phyloP scores from a whole-genome alignment of 2,797 vertebrate genomes.

The Acanthurus lineatus region DNA sequence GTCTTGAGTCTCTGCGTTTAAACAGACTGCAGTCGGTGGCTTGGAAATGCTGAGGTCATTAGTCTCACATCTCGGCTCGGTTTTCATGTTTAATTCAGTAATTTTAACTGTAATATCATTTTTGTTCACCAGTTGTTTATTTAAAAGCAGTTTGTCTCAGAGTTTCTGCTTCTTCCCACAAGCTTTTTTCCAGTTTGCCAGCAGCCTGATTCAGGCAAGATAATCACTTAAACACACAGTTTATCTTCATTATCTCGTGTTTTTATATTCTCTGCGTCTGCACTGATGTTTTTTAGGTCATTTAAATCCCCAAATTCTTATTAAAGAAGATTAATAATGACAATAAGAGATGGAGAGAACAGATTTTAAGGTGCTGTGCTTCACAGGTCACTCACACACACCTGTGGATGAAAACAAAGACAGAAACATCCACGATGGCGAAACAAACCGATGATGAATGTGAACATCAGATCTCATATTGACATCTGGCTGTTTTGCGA shows the following conservation, averaged over 20 bases:
- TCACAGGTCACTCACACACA: not conserved
- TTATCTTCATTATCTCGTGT: not conserved
- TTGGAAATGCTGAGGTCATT: not conserved
- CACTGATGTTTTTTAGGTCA: not conserved
- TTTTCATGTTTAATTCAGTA: not conserved
- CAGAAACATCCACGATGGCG: not conserved
- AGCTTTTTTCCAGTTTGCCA: not conserved
- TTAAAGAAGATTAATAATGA: accelerated
- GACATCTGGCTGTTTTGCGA: slow-evolving; percentile 4
- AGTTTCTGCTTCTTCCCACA: not conserved
- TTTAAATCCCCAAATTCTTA: not conserved
- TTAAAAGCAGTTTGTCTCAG: not conserved
- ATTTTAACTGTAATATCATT: not conserved
- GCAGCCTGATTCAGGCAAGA: not conserved
- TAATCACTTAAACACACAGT: not conserved
- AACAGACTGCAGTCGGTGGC: no score
- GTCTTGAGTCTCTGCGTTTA: no score
- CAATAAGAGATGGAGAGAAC: not conserved
- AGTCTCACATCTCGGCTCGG: not conserved
- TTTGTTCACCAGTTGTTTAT: not conserved
- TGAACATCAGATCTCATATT: not conserved
- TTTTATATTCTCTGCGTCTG: not conserved
- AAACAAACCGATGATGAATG: slow-evolving; percentile 13
- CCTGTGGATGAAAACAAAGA: not conserved
- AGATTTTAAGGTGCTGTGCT: not conserved